Conservation (phyloP, 1,140 invertebrate species). For the Solenopsis fugax region DNA sequence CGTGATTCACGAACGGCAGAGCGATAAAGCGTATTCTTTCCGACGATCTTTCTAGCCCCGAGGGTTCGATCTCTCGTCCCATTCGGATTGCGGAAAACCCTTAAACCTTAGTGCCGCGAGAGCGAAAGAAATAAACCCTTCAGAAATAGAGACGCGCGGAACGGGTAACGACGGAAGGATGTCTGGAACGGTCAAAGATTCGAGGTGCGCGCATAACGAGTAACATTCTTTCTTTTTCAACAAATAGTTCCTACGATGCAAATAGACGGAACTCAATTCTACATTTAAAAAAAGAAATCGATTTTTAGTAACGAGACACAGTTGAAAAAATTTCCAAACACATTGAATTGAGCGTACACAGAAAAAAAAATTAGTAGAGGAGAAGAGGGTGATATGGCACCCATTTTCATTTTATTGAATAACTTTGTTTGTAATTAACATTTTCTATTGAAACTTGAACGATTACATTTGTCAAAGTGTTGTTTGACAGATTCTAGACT, state of each 20-base stretch:
- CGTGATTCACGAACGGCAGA: conserved; percentile 58
- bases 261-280: conserved; percentile 2
- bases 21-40: conserved; percentile 69
- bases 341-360: neutral
- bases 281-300: neutral
- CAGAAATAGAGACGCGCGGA: conserved; percentile 20
- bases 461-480: too few species aligned
- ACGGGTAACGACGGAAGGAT: conserved; percentile 10
- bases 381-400: too few species aligned
- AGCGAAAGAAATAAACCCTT: conserved; percentile 50
- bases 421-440: too few species aligned
- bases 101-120: conserved; percentile 51
- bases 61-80: conserved; percentile 65
- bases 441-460: too few species aligned
- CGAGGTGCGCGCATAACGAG: conserved; percentile 5
- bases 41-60: conserved; percentile 57
- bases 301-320: neutral
- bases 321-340: neutral
- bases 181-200: neutral
- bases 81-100: conserved; percentile 62
- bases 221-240: neutral
- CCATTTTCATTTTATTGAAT: too few species aligned
- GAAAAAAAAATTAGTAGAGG: too few species aligned
- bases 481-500: too few species aligned
- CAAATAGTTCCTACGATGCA: neutral